Percentiles rank a stretch among this genome's conserved stretches.
These are phyloP conservation scores for Athripsodes cinereus DNA, from an alignment of 2,888 invertebrate genomes.

Conservation along the genomic window DNA sequence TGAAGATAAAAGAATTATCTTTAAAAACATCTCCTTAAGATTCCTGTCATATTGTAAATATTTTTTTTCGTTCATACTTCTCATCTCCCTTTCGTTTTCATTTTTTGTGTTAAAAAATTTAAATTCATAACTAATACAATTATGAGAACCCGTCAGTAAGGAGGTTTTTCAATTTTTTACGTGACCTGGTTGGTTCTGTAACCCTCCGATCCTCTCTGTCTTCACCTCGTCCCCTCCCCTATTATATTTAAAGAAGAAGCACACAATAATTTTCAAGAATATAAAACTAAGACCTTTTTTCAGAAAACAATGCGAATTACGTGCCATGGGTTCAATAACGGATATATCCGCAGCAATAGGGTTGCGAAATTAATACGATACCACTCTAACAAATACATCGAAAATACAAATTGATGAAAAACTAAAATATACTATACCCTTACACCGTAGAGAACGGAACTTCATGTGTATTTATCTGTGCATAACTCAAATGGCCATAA, in stretches of 20 bases:
- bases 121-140: constrained; percentile 23
- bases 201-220: not conserved
- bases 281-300: constrained; percentile 11
- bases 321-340: constrained; percentile 7
- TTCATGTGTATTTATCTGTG: no score
- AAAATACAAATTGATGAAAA: no score
- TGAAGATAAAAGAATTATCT: no score
- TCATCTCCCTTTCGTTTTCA: constrained; percentile 4
- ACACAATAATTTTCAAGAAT: constrained; percentile 13
- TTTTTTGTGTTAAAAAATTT: constrained; percentile 14
- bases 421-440: no score
- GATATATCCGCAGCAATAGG: not conserved
- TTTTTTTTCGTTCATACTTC: not conserved
- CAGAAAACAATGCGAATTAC: constrained; percentile 12
- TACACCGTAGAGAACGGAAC: no score
- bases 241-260: constrained; percentile 3
- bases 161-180: constrained; percentile 20
- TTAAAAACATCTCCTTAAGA: no score
- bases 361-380: not conserved
- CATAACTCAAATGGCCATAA: no score
- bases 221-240: not conserved
- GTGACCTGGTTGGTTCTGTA: constrained; percentile 16
- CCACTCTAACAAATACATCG: not conserved
- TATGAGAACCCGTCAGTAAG: constrained; percentile 16
- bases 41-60: not conserved